A percentile compares a stretch with the other conserved stretches of the same genome.
phyloP scores from a whole-genome alignment of 2,888 invertebrate species.

The Linyphia triangularis region DNA sequence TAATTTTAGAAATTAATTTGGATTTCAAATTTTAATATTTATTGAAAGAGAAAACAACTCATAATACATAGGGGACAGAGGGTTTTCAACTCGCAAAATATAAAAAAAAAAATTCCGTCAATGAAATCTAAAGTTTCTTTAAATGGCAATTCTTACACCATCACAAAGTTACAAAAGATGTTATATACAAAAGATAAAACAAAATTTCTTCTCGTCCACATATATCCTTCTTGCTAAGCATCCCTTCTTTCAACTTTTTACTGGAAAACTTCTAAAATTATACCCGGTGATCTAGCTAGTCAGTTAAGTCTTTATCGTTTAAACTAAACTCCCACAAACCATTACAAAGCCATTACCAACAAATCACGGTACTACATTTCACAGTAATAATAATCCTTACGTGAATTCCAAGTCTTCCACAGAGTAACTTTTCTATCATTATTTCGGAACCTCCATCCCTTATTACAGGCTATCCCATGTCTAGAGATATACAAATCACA shows the following conservation, averaged over 20 bases:
- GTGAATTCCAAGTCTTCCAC: not conserved
- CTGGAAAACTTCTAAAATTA: not conserved
- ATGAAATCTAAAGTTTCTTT: too few species aligned
- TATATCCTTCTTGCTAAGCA: not conserved
- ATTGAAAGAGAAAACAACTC: too few species aligned
- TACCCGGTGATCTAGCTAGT: not conserved
- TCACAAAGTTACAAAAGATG: too few species aligned
- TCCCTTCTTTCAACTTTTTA: not conserved
- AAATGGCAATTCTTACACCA: too few species aligned
- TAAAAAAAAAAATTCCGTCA: too few species aligned
- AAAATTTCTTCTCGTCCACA: too few species aligned
- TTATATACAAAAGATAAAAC: too few species aligned
- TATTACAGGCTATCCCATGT: slow-evolving; percentile 22
- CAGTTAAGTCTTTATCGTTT: not conserved
- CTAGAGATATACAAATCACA: slow-evolving; percentile 16
- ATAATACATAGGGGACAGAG: too few species aligned
- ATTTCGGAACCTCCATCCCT: slow-evolving; percentile 13
- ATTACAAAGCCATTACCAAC: slow-evolving; percentile 28
- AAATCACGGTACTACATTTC: slow-evolving; percentile 9
- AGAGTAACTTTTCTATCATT: slow-evolving; percentile 7
- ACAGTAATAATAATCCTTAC: slow-evolving; percentile 16
- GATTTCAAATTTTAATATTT: too few species aligned
- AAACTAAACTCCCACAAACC: not conserved
- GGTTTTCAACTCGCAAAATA: too few species aligned
- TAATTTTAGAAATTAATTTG: too few species aligned